A percentile compares a stretch with the other conserved stretches of the same genome.
Conservation (phyloP, 1,140 invertebrate genomes). For the Palaemon carinicauda region DNA sequence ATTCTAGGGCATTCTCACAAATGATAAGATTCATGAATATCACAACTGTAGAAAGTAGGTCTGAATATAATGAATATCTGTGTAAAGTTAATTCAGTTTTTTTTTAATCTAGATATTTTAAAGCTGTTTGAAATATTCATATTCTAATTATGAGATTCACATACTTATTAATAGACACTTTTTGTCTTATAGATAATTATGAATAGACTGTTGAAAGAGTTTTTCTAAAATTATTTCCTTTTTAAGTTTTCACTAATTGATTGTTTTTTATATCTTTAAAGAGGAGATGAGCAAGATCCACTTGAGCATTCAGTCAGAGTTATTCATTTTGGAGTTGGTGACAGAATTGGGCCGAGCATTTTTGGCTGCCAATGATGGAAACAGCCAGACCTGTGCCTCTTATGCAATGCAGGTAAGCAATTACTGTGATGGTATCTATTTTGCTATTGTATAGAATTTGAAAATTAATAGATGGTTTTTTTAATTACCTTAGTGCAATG, state of each 20-base stretch:
- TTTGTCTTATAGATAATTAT: too few relatives aligned
- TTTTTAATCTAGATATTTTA: not conserved
- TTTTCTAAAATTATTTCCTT: not conserved
- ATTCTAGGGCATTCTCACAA: too few relatives aligned
- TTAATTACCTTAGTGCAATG: constrained; percentile 71
- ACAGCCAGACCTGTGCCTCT: constrained; percentile 60
- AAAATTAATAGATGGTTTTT: constrained; percentile 65
- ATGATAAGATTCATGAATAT: too few relatives aligned
- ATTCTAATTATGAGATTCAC: not conserved
- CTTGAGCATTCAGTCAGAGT: constrained; percentile 60
- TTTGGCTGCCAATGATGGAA: constrained; percentile 65
- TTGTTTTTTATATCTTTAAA: constrained; percentile 12
- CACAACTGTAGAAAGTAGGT: too few relatives aligned
- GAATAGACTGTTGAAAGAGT: not conserved
- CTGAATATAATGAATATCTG: too few relatives aligned
- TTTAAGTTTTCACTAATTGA: not conserved
- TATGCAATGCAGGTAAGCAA: constrained; percentile 56
- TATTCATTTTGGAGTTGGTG: constrained; percentile 66
- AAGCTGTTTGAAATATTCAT: not conserved
- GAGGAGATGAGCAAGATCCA: constrained; percentile 47
- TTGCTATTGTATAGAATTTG: constrained; percentile 61
- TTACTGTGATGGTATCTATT: not conserved
- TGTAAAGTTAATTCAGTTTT: too few relatives aligned
- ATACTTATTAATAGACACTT: too few relatives aligned
- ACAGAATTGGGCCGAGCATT: constrained; percentile 66